Base-by-base conservation (phyloP, 2,797 vertebrate genomes). In the Sebastes dallii region DNA sequence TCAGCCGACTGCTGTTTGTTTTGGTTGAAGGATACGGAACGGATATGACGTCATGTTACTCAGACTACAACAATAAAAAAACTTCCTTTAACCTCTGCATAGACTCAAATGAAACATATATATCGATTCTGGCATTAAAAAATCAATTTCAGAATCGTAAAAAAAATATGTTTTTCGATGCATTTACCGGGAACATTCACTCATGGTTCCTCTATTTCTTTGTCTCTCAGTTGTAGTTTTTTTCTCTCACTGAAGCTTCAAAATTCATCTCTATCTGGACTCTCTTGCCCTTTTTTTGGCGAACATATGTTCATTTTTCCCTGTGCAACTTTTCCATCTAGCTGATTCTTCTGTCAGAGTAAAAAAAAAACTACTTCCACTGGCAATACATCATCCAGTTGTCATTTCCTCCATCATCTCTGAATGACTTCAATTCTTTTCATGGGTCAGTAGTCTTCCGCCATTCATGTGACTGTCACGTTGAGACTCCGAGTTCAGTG, bases 341-440 rank as follows among this genome's bases (percentile, higher is more conserved):
- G 42, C 27, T 65, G 58, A 65, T 27, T 71, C 18, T 16, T 73
- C 32, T 25, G 9, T 68, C 2, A 3, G 5, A 52, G 71, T n/a
- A 62, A 24, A 5, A 29, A 30, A 14, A 29, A 39, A 27, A 2
- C 0, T 3, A 29, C 7, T 13, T 70, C 30, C 30, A 50, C 34
- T 42, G 22, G 13, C 34, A 78, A 60, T 58, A 62, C 58, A 54
- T 78, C n/a, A 22, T 67, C 24, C 1, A 25, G 39, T 60, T 69
- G 64, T 82, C 36, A 32, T 74, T 72, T 59, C 29, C 34, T 67
- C 61, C 30, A 56, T 74, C 10, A 18, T 76, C 42, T 86, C 67
- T 74, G 65, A 70, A 69, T 77, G 52, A 61, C 72, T 76, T 81
- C 4, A 72, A 1, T 74, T 80, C 24, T 62, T 64, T 72, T 72